phyloP scores from a whole-genome alignment of 2,113 vertebrate species.

The Podocnemis expansa region DNA sequence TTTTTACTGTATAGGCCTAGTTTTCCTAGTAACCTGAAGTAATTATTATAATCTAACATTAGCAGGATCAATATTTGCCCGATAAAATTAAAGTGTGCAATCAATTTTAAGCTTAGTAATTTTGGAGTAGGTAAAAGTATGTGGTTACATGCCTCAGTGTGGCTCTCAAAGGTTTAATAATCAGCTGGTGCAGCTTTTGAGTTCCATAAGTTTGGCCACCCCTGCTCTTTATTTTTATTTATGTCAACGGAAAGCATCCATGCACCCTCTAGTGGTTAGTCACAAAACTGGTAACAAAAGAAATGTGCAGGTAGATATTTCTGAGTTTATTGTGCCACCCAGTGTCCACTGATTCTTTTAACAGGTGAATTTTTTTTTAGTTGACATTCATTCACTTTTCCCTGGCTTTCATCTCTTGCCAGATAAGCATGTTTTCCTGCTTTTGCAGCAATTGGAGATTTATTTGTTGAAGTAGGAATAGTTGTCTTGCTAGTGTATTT shows the following conservation, averaged over 20 bases:
- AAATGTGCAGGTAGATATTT: background rate
- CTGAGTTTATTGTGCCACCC: background rate
- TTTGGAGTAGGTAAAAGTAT: too few relatives aligned
- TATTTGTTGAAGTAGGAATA: background rate
- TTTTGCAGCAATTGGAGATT: background rate
- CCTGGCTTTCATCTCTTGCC: background rate
- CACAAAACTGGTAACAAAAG: background rate
- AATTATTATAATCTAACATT: too few relatives aligned
- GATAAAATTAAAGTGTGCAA: too few relatives aligned
- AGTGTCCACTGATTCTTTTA: background rate
- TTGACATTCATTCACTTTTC: background rate
- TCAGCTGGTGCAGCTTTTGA: too few relatives aligned
- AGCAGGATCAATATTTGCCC: too few relatives aligned
- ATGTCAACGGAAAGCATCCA: background rate
- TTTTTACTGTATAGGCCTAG: too few relatives aligned
- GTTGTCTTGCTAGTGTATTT: background rate
- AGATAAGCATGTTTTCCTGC: background rate
- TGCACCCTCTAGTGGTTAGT: background rate
- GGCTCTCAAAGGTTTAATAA: too few relatives aligned
- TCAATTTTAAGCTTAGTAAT: too few relatives aligned
- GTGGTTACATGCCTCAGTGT: too few relatives aligned
- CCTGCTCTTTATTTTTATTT: background rate
- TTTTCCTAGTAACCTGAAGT: too few relatives aligned
- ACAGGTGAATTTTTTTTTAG: background rate
- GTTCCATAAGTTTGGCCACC: too few relatives aligned